phyloP scores from a whole-genome alignment of 2,888 invertebrate species.

The Trichogramma dendrolimi region DNA sequence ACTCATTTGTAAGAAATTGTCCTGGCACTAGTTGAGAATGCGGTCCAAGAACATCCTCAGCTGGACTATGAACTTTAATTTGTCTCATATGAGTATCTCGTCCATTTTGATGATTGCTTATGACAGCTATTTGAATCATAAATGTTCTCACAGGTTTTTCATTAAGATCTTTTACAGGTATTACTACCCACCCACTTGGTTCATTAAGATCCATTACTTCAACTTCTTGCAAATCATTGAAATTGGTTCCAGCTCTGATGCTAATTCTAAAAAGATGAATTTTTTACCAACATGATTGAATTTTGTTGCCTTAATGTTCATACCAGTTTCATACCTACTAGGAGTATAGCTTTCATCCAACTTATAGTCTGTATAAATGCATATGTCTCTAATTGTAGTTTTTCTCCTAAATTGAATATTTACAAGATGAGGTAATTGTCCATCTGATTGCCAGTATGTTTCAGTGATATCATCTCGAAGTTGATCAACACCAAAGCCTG shows the following conservation, averaged over 20 bases:
- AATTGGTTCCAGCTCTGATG: constrained; percentile 89
- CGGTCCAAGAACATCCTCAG: constrained; percentile 61
- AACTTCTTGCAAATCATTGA: constrained; percentile 93
- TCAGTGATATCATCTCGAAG: constrained; percentile 92
- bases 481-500: constrained; percentile 97
- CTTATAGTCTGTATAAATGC: constrained; percentile 96
- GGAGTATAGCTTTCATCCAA: constrained; percentile 99
- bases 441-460: constrained; percentile 99
- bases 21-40: constrained; percentile 67
- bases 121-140: constrained; percentile 93
- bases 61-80: constrained; percentile 91
- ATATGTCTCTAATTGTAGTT: constrained; percentile 91
- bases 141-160: constrained; percentile 89
- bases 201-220: constrained; percentile 91
- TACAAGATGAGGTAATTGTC: constrained; percentile 94
- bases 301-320: background rate
- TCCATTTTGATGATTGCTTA: constrained; percentile 98
- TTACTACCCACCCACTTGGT: constrained; percentile 94
- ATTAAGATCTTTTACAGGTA: constrained; percentile 83
- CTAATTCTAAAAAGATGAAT: constrained; percentile 63
- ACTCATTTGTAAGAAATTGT: constrained; percentile 76
- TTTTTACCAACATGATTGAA: background rate
- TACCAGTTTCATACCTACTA: constrained; percentile 57
- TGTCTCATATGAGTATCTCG: constrained; percentile 97
- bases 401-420: constrained; percentile 95